Evolutionary conservation across 2,113 vertebrate species (phyloP).

Genomic region (Falco punctatus): DNA sequence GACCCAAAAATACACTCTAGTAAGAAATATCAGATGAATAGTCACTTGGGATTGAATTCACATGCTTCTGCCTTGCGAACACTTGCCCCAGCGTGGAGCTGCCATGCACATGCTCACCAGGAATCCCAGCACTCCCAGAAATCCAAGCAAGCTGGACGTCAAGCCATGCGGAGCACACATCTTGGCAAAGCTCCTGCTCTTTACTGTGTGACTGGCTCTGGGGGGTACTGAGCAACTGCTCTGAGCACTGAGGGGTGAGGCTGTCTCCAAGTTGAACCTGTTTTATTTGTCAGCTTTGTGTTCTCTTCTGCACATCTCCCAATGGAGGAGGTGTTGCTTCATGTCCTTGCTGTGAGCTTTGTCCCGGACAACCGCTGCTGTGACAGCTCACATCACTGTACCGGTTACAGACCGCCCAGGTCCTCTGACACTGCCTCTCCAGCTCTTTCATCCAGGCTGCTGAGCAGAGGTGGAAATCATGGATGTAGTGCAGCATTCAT

Average conservation of each 20-base stretch:
- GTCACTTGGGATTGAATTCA: background rate
- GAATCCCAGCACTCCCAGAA: background rate
- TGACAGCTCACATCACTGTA: background rate
- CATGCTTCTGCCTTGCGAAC: background rate
- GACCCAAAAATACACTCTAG: constrained; percentile 49
- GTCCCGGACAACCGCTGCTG: background rate
- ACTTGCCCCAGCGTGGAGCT: background rate
- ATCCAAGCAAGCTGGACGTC: background rate
- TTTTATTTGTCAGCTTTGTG: background rate
- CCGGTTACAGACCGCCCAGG: background rate
- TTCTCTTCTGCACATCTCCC: background rate
- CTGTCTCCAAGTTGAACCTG: background rate
- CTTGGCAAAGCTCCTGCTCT: constrained; percentile 27
- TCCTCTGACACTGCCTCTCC: background rate
- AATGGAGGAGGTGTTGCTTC: rapidly evolving
- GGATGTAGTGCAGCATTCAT: background rate
- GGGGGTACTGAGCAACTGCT: background rate
- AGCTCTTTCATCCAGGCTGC: background rate
- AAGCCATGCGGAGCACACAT: background rate
- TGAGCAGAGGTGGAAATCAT: background rate
- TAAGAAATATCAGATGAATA: background rate
- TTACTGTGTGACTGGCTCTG: background rate
- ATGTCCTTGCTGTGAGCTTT: background rate
- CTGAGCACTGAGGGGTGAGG: background rate
- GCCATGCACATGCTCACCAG: background rate